Evolutionary conservation across 2,888 invertebrate genomes (phyloP).

Genomic region (Horisme vitalbata): DNA sequence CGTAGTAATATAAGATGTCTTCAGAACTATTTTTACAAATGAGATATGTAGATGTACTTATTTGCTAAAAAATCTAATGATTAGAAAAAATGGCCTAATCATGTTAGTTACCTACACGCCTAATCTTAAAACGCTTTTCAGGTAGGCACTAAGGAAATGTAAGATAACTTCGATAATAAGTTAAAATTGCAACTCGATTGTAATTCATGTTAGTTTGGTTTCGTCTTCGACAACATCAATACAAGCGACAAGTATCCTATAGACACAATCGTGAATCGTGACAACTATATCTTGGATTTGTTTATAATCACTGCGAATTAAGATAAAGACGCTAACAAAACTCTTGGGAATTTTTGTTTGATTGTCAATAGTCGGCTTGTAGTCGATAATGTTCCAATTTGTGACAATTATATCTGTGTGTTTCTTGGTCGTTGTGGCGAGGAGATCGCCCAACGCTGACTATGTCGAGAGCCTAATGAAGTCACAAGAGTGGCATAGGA

Average conservation of each 20-base stretch:
- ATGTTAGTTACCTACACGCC: no score
- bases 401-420: slow-evolving; percentile 36
- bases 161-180: neutral
- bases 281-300: neutral
- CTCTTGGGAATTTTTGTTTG: slow-evolving; percentile 12
- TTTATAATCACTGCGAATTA: neutral
- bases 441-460: slow-evolving; percentile 52
- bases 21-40: no score
- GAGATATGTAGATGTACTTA: no score
- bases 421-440: slow-evolving; percentile 37
- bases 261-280: neutral
- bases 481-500: slow-evolving; percentile 31
- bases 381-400: slow-evolving; percentile 39
- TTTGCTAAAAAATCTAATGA: no score
- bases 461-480: slow-evolving; percentile 39
- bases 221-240: neutral
- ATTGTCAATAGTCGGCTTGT: slow-evolving; percentile 25
- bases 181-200: neutral
- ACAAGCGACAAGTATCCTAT: neutral
- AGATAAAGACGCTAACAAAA: slow-evolving; percentile 34
- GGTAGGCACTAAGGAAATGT: neutral
- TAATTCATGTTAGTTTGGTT: neutral
- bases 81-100: no score
- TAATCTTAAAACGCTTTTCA: neutral
- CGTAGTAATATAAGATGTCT: no score